A percentile compares a stretch with the other conserved stretches of the same genome.
Evolutionary conservation across 2,113 vertebrate genomes (phyloP).

Genomic region (Merops nubicus): DNA sequence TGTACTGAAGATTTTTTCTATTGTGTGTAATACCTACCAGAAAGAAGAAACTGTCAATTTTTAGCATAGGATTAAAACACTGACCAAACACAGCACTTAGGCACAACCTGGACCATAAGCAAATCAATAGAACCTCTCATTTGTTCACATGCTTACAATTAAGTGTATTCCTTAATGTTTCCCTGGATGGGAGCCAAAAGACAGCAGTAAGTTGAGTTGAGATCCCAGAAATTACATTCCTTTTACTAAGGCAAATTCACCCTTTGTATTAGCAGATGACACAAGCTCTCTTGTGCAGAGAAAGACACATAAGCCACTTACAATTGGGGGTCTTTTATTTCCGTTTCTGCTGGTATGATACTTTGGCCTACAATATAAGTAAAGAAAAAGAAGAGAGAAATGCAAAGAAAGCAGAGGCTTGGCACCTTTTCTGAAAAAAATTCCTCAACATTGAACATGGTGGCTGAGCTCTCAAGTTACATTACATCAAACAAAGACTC

Average conservation of each 20-base stretch:
- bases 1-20: neutral
- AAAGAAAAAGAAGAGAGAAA: slow-evolving; percentile 7
- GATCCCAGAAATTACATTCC: slow-evolving; percentile 38
- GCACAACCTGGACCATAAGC: neutral
- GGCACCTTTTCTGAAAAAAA: slow-evolving; percentile 7
- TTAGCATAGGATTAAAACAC: neutral
- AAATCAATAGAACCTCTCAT: slow-evolving; percentile 41
- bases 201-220: slow-evolving; percentile 18
- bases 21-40: neutral
- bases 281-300: neutral
- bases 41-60: neutral
- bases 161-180: slow-evolving; percentile 41
- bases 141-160: slow-evolving; percentile 44
- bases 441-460: neutral
- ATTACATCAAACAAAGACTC: slow-evolving; percentile 5
- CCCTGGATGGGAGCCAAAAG: slow-evolving; percentile 28
- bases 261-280: neutral
- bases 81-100: neutral
- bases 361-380: neutral
- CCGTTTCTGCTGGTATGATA: neutral
- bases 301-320: neutral
- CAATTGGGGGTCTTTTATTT: neutral
- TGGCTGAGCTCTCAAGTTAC: slow-evolving; percentile 35
- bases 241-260: slow-evolving; percentile 11
- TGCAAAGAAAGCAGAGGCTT: neutral